Evolutionary conservation across 2,113 vertebrate genomes (phyloP), one percentile per base, ranked within the genome.

Genomic region (Cyprichromis sp.): DNA sequence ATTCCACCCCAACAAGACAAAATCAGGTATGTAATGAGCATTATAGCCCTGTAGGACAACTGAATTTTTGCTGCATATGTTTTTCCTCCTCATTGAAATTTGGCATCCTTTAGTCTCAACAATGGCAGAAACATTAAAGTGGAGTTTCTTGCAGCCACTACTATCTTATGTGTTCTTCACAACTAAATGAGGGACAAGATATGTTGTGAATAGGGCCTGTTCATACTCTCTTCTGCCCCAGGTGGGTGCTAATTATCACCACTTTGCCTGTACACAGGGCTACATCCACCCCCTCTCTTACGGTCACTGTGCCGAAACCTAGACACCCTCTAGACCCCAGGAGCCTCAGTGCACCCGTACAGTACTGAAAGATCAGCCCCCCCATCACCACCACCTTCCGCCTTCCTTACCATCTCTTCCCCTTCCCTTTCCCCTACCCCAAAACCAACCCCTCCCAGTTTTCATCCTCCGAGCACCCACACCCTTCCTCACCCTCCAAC

Each of bases 271-370:
- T 84, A 84, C 80, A 79, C 78, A 87, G 78, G 59, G 81, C 81
- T 88, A 40, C 76, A 89, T 76, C 91, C 90, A 76, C 82, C 71
- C 71, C 81, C 82, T 87, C 90, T 81, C 53, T 92, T 83, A 88
- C 34, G 86, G 92, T 93, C 92, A 92, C 90, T 87, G 81, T 84
- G 86, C 86, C 42, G 90, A 92, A 94, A 97, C 96, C 96, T 94
- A 90, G 95, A 94, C 96, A 97, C 96, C 96, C 90, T 96, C 91
- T 95, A 97, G 94, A 96, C 96, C 96, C 94, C 96, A 95, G 96
- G 96, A 97, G 95, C 96, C 96, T 97, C 93, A 86, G 76, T 94
- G 90, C 88, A 85, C 84, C 93, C 80, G 14, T 93, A 93, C 92
- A 92, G 94, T 85, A 81, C 24, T 85, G 87, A 85, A 81, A 89